These are phyloP conservation scores for Andricus grossulariae DNA, from an alignment of 1,140 invertebrate species.

Conservation along the genomic window DNA sequence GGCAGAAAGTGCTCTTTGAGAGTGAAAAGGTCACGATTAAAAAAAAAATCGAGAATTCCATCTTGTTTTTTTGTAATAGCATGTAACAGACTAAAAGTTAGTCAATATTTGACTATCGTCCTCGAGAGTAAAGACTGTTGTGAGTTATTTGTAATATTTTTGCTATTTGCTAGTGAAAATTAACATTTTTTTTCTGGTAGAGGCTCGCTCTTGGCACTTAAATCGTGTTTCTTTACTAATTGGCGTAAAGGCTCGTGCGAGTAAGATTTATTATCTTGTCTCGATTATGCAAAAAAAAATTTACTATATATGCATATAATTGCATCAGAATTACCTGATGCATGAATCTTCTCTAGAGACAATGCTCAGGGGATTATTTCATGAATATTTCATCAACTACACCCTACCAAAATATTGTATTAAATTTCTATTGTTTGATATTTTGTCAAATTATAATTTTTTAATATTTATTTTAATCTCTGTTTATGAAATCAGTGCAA, in stretches of 20 bases:
- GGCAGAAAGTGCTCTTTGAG: too few species aligned
- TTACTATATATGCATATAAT: background rate
- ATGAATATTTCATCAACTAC: slow-evolving; percentile 11
- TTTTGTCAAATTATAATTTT: background rate
- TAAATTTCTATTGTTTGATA: background rate
- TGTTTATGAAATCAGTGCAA: too few species aligned
- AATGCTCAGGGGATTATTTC: slow-evolving; percentile 3
- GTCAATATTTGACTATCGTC: too few species aligned
- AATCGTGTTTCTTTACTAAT: background rate
- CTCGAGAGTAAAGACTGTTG: too few species aligned
- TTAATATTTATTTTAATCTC: background rate
- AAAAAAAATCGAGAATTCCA: too few species aligned
- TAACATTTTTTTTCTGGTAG: background rate
- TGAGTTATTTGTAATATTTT: too few species aligned
- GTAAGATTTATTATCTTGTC: slow-evolving; percentile 3
- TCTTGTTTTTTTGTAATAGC: too few species aligned
- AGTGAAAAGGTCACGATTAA: too few species aligned
- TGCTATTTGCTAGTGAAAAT: background rate
- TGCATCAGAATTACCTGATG: background rate
- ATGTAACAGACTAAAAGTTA: too few species aligned
- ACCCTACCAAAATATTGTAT: background rate
- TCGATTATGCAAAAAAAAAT: background rate
- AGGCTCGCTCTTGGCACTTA: background rate
- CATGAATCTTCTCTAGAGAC: background rate
- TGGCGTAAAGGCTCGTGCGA: background rate